A percentile compares a stretch with the other conserved stretches of the same genome.
These are phyloP conservation scores for Trimorus sp. DNA, from an alignment of 2,888 invertebrate species.

Conservation along the genomic window DNA sequence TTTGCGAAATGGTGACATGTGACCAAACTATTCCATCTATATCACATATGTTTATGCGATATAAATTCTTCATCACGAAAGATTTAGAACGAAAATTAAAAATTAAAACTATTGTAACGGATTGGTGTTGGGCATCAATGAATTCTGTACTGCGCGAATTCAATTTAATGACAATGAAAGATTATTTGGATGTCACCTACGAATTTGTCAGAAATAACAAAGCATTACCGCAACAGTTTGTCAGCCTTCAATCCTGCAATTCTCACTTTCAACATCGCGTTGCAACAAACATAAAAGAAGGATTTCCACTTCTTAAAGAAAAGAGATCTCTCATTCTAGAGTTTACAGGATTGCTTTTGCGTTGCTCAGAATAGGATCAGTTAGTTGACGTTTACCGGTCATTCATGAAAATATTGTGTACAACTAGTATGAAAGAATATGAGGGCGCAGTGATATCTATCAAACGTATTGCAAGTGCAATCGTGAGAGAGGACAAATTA, in stretches of 20 bases:
- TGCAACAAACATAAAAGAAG: background rate
- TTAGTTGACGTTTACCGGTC: background rate
- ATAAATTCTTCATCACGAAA: conserved; percentile 1
- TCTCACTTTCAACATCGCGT: conserved; percentile 37
- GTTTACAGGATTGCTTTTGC: conserved; percentile 2
- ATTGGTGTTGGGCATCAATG: conserved; percentile 46
- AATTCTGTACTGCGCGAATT: conserved; percentile 1
- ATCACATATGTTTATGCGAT: conserved; percentile 11
- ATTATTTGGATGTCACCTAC: conserved; percentile 17
- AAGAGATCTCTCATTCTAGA: conserved; percentile 7
- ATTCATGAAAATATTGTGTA: background rate
- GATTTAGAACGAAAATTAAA: background rate
- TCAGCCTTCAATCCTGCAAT: conserved; percentile 24
- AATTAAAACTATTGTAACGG: conserved; percentile 30
- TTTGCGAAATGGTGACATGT: conserved; percentile 22
- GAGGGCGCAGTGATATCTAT: background rate
- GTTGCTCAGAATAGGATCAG: conserved; percentile 3
- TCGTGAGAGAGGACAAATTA: too few relatives aligned
- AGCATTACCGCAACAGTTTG: conserved; percentile 16
- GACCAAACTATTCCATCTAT: conserved; percentile 14
- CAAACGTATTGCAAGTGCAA: background rate
- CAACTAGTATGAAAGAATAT: background rate
- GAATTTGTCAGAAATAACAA: background rate
- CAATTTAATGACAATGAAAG: conserved; percentile 4
- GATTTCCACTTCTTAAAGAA: conserved; percentile 2